A percentile compares a stretch with the other conserved stretches of the same genome.
These are phyloP conservation scores for Eira barbara DNA, from an alignment of 2,113 vertebrate species.

Conservation along the genomic window DNA sequence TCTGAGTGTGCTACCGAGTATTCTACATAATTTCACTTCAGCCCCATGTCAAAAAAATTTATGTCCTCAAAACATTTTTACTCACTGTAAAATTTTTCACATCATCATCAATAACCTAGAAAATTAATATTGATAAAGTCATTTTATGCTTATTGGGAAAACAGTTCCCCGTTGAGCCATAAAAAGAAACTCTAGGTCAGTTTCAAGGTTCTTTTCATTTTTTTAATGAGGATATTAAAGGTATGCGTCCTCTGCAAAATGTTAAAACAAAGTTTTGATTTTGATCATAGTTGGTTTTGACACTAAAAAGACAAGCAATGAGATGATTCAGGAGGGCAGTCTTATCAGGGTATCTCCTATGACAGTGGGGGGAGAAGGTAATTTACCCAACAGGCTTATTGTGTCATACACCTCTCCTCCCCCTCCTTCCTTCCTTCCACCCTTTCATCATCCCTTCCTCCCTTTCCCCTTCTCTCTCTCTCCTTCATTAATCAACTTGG, in stretches of 20 bases:
- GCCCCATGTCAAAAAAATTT: not conserved
- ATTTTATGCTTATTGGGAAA: conserved; percentile 51
- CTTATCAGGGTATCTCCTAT: not conserved
- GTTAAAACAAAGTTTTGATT: conserved; percentile 37
- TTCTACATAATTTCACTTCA: conserved; percentile 36
- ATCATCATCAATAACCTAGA: conserved; percentile 55
- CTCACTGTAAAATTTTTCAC: conserved; percentile 59
- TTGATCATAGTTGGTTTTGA: conserved; percentile 26
- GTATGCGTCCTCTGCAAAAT: not conserved
- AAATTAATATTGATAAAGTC: conserved; percentile 32
- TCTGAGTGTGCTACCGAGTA: not conserved
- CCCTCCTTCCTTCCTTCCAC: not conserved
- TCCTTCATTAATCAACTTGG: not conserved
- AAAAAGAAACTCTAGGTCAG: conserved; percentile 43
- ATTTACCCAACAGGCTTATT: not conserved
- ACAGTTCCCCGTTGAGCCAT: not conserved
- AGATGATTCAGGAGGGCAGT: not conserved
- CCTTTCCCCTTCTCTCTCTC: not conserved
- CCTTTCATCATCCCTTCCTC: not conserved
- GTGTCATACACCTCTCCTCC: not conserved
- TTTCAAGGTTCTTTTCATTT: conserved; percentile 45
- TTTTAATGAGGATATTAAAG: conserved; percentile 55
- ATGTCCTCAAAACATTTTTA: conserved; percentile 54
- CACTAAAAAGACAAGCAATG: not conserved
- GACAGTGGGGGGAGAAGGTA: not conserved